Evolutionary conservation across 2,888 invertebrate genomes (phyloP).

Genomic region (Ophion ventricosus): DNA sequence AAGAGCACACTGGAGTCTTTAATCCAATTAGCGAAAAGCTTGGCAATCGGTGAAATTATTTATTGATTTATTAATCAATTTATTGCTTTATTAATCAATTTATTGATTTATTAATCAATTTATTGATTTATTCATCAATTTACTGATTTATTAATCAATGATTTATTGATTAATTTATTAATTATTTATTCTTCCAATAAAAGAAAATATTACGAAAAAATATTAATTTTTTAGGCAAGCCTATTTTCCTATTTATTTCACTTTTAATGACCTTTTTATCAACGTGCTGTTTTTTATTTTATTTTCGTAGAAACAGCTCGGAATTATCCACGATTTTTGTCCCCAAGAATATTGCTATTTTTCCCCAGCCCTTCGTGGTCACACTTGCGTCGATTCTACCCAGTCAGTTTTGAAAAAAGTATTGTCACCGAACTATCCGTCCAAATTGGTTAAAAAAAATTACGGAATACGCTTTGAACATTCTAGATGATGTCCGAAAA

Average conservation of each 20-base stretch:
- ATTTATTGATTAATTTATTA: neutral
- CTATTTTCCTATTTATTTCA: neutral
- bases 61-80: neutral
- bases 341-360: neutral
- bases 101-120: too few species aligned
- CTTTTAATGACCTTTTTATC: neutral
- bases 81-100: too few species aligned
- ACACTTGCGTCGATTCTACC: too few species aligned
- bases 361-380: too few species aligned
- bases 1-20: constrained; percentile 27
- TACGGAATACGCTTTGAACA: too few species aligned
- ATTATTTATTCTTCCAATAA: neutral
- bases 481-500: too few species aligned
- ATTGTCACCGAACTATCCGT: too few species aligned
- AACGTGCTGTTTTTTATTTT: neutral
- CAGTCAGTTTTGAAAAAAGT: too few species aligned
- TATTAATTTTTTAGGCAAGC: neutral
- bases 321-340: neutral
- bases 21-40: neutral
- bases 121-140: neutral
- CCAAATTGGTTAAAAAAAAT: too few species aligned
- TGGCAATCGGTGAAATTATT: neutral
- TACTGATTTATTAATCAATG: too few species aligned
- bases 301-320: neutral
- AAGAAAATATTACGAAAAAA: neutral